These are phyloP conservation scores for Pseudomugil gertrudae DNA, from an alignment of 2,797 vertebrate genomes.

Conservation along the genomic window DNA sequence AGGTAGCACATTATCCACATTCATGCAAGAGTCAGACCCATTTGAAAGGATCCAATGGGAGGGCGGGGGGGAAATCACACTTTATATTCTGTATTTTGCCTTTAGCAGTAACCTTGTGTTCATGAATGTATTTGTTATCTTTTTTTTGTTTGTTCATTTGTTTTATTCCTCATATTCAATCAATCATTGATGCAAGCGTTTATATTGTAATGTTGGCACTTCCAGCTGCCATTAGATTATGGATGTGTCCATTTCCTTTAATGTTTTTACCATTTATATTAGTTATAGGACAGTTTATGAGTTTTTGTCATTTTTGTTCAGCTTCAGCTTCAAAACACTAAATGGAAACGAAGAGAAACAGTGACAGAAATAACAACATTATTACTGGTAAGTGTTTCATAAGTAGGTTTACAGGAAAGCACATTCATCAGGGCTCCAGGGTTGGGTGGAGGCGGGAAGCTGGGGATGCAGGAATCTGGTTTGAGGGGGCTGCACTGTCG, in stretches of 20 bases:
- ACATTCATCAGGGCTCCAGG: constrained; percentile 63
- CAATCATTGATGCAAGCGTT: constrained; percentile 43
- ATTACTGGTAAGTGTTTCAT: constrained; percentile 72
- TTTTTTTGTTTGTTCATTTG: constrained; percentile 35
- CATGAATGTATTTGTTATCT: constrained; percentile 22
- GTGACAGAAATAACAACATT: constrained; percentile 66
- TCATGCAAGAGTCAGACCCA: constrained; percentile 6
- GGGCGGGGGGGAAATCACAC: constrained; percentile 4
- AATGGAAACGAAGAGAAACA: constrained; percentile 43
- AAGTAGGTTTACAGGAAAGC: constrained; percentile 66
- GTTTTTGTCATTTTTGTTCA: constrained; percentile 63
- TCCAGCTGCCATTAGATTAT: constrained; percentile 43
- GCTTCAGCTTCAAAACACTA: constrained; percentile 45
- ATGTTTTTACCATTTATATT: constrained; percentile 46
- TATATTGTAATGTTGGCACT: constrained; percentile 43
- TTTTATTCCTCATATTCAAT: constrained; percentile 33
- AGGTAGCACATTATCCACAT: constrained; percentile 8
- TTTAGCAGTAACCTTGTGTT: constrained; percentile 32
- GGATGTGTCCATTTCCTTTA: constrained; percentile 42
- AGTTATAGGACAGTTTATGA: constrained; percentile 40
- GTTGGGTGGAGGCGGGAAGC: constrained; percentile 38
- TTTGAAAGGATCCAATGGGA: constrained; percentile 15
- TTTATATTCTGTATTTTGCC: constrained; percentile 32
- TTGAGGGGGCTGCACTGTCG: constrained; percentile 36
- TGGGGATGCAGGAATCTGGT: constrained; percentile 39